Percentiles rank a stretch among this genome's conserved stretches.
These are phyloP conservation scores for Gibbula magus DNA, from an alignment of 2,888 invertebrate species.

Conservation along the genomic window DNA sequence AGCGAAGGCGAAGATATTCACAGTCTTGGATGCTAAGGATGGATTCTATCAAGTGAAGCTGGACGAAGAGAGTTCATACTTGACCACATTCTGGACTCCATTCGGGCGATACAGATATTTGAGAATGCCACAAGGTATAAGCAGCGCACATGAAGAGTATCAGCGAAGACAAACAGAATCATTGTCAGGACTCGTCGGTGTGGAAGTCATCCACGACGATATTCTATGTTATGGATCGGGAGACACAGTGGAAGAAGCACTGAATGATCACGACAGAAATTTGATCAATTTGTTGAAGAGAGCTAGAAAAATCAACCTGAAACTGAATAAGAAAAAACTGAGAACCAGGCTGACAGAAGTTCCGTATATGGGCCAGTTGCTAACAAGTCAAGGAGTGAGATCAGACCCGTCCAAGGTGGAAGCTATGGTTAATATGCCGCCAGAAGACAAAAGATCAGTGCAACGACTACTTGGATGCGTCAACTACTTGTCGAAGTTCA, in stretches of 20 bases:
- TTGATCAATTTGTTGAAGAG: background rate
- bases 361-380: too few species aligned
- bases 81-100: conserved; percentile 38
- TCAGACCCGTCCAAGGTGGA: background rate
- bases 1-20: conserved; percentile 29
- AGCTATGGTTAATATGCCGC: conserved; percentile 35
- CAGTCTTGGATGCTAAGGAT: conserved; percentile 32
- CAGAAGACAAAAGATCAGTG: conserved; percentile 27
- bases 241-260: background rate
- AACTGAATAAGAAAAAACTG: conserved; percentile 4
- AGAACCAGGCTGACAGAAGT: background rate
- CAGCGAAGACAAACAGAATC: conserved; percentile 14
- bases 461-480: conserved; percentile 32
- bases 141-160: conserved; percentile 29
- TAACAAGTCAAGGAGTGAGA: conserved; percentile 2
- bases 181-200: background rate
- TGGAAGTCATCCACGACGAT: conserved; percentile 1
- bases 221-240: background rate
- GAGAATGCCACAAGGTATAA: conserved; percentile 20
- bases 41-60: conserved; percentile 31
- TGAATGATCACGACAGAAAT: conserved; percentile 6
- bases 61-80: background rate
- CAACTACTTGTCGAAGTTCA: conserved; percentile 39
- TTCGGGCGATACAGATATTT: conserved; percentile 32
- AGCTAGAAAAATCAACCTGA: background rate